Percentiles rank a stretch among this genome's conserved stretches.
Evolutionary conservation across 2,113 vertebrate species (phyloP).

Genomic region (Dasyurus viverrinus): DNA sequence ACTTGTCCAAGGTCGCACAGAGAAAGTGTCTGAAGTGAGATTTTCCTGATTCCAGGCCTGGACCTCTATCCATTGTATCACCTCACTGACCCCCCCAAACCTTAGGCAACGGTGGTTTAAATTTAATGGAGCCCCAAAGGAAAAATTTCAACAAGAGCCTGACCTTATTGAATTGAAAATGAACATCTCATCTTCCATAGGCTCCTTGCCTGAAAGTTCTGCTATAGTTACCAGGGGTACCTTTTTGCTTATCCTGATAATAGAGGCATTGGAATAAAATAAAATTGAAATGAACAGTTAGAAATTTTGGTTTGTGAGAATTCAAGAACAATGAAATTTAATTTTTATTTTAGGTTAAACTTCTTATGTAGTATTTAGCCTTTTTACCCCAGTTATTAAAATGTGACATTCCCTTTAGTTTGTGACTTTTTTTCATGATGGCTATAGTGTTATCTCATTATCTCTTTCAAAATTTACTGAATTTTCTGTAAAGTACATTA

Average conservation of each 20-base stretch:
- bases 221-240: neutral
- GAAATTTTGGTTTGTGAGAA: neutral
- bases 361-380: neutral
- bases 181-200: neutral
- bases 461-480: neutral
- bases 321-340: neutral
- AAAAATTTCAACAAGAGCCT: neutral
- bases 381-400: neutral
- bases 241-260: neutral
- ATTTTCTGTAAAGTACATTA: neutral
- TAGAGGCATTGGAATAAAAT: neutral
- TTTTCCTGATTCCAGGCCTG: neutral
- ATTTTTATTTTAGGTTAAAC: neutral
- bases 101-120: neutral
- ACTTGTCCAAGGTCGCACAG: neutral
- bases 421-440: neutral
- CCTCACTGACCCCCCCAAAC: neutral
- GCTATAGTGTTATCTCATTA: rapidly evolving
- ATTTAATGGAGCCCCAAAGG: neutral
- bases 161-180: neutral
- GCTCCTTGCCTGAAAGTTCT: neutral
- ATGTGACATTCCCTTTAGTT: neutral
- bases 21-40: neutral
- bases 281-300: neutral
- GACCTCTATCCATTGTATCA: neutral